Evolutionary conservation across 2,888 invertebrate genomes (phyloP), one percentile per base, ranked within the genome.

Genomic region (Panzeria rudis): DNA sequence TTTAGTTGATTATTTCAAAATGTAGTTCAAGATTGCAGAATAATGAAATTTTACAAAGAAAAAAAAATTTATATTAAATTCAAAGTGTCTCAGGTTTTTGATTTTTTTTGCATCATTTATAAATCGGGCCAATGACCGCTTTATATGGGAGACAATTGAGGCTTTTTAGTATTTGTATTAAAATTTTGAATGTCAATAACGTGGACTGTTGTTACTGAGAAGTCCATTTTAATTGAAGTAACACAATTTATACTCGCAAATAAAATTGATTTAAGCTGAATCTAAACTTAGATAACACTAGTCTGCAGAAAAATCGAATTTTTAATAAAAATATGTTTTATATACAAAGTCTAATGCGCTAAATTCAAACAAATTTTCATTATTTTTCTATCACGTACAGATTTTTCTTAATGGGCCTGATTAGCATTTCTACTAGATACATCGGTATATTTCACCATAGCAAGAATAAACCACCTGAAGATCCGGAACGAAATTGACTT

Each of bases 141-240:
- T 47, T 20, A 47, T 6, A 17, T 23, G 44, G 25, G 6, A 41
- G 38, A 52, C 54, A 68, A 54, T 71, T 72, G 64, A 50, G 66
- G 23, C 32, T n/a, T 11, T 56, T 54, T 41, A 15, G 11, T 52
- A 52, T 61, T 52, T 13, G 2, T 29, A 54, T 59, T 47, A 59
- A 15, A 11, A 25, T 56, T 75, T 73, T 86, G 83, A 86, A 81
- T 86, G 86, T 85, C 85, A 85, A 81, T 83, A 85, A 75, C 85
- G 29, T 44, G 8, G 52, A n/a, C 50, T 9, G 52, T 23, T 56
- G 6, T 13, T 52, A 54, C 11, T 66, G 17, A 29, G 6, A 47
- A 38, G 17, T 25, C 23, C 13, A 52, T 9, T 64, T 75, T 15
- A 15, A 32, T 64, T 23, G 15, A 32, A 11, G 17, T 8, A 66